Conservation (phyloP, 2,797 vertebrate genomes). For the Philypnodon macrostomus region DNA sequence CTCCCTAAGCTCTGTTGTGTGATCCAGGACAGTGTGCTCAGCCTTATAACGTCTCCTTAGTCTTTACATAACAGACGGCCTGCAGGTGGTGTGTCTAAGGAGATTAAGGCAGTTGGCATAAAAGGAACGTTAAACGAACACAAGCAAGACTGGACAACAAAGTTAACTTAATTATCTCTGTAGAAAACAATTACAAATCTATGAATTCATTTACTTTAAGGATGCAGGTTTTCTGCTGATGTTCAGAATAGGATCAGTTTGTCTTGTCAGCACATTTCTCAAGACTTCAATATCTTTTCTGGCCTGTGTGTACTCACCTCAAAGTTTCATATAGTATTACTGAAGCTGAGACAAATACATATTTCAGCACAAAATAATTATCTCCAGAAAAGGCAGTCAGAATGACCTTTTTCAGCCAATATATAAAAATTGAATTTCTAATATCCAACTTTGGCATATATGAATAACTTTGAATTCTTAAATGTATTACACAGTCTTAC, state of each 20-base stretch:
- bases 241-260: conserved; percentile 21
- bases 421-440: conserved; percentile 26
- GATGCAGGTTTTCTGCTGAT: conserved; percentile 34
- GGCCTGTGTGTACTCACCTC: conserved; percentile 33
- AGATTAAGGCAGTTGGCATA: conserved; percentile 65
- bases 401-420: conserved; percentile 41
- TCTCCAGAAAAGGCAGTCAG: conserved; percentile 22
- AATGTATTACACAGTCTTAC: too few relatives aligned
- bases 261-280: conserved; percentile 54
- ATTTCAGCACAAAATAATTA: conserved; percentile 21
- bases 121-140: conserved; percentile 25
- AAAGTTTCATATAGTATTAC: conserved; percentile 44
- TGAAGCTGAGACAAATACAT: conserved; percentile 33
- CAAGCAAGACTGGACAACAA: background rate
- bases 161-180: background rate
- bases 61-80: conserved; percentile 55
- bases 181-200: background rate
- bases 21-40: conserved; percentile 19
- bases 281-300: conserved; percentile 56
- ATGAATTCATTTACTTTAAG: too few relatives aligned
- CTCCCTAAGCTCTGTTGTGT: conserved; percentile 32
- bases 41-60: conserved; percentile 50
- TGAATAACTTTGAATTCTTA: conserved; percentile 17
- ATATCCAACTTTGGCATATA: conserved; percentile 16
- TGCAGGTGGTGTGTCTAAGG: conserved; percentile 55